Conservation (phyloP, 2,797 vertebrate species). For the Emys orbicularis region DNA sequence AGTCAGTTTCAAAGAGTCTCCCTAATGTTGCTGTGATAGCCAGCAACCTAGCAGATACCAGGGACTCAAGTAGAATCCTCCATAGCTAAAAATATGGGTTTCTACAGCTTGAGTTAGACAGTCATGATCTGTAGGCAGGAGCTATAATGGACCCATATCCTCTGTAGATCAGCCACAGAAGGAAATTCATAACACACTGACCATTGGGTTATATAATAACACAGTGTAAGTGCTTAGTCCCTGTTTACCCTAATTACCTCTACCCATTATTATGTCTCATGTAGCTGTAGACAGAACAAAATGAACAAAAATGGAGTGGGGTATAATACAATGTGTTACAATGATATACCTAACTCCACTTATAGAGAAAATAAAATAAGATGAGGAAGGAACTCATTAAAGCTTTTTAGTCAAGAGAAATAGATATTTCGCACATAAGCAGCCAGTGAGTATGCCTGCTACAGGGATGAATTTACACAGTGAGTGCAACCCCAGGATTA, state of each 20-base stretch:
- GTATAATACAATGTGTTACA: background rate
- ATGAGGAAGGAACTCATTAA: background rate
- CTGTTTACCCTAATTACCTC: background rate
- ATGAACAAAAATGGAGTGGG: background rate
- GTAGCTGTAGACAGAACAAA: background rate
- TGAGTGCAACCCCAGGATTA: too few relatives aligned
- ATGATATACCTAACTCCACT: background rate
- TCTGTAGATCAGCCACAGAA: background rate
- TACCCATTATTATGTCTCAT: background rate
- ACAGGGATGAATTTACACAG: too few relatives aligned
- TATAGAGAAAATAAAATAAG: background rate
- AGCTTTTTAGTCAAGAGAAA: too few relatives aligned
- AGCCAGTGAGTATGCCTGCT: too few relatives aligned
- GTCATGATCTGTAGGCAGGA: background rate
- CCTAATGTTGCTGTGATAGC: background rate
- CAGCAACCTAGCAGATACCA: background rate
- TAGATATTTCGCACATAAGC: too few relatives aligned
- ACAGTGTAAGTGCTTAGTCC: background rate
- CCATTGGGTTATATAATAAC: background rate
- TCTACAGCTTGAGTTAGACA: background rate
- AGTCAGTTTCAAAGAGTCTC: background rate
- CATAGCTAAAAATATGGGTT: background rate
- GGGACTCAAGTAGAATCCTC: background rate
- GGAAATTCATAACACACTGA: background rate
- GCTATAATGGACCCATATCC: background rate